Evolutionary conservation across 1,140 invertebrate genomes (phyloP).

Genomic region (Pseudomyrmex pallidus): DNA sequence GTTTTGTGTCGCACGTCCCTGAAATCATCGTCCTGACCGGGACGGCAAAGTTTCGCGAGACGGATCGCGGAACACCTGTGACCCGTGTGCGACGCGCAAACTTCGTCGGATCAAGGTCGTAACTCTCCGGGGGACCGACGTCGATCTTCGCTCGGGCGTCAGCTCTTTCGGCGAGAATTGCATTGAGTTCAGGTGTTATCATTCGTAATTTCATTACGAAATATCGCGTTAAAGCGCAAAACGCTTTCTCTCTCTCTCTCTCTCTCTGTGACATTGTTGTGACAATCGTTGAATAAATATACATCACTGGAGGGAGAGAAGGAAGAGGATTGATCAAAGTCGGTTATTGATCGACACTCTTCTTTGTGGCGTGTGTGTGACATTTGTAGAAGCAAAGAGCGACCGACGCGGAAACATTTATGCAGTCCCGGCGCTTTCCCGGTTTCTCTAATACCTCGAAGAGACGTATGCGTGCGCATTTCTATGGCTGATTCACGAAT

Average conservation of each 20-base stretch:
- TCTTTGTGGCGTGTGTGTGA: background rate
- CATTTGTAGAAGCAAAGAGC: conserved; percentile 16
- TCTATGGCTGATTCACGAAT: conserved; percentile 44
- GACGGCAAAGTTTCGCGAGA: conserved; percentile 26
- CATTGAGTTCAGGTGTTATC: background rate
- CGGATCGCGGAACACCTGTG: conserved; percentile 43
- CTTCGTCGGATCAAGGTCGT: conserved; percentile 42
- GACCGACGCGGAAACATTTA: conserved; percentile 43
- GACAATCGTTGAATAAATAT: background rate
- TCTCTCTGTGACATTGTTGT: background rate
- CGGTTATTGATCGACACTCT: conserved; percentile 10
- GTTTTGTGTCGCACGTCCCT: conserved; percentile 22
- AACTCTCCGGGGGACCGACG: conserved; percentile 9
- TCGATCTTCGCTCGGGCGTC: conserved; percentile 12
- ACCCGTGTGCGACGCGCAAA: conserved; percentile 33
- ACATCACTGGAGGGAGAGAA: too few relatives aligned
- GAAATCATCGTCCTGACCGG: conserved; percentile 14
- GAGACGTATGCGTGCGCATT: conserved; percentile 19
- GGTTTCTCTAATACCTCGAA: conserved; percentile 14
- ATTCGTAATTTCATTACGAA: conserved; percentile 6
- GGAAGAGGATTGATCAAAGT: too few relatives aligned
- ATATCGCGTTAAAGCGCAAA: background rate
- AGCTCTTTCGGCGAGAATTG: background rate
- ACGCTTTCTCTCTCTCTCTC: too few relatives aligned
- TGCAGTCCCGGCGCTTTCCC: conserved; percentile 27